Evolutionary conservation across 2,797 vertebrate species (phyloP).

Genomic region (Scolopax rusticola): DNA sequence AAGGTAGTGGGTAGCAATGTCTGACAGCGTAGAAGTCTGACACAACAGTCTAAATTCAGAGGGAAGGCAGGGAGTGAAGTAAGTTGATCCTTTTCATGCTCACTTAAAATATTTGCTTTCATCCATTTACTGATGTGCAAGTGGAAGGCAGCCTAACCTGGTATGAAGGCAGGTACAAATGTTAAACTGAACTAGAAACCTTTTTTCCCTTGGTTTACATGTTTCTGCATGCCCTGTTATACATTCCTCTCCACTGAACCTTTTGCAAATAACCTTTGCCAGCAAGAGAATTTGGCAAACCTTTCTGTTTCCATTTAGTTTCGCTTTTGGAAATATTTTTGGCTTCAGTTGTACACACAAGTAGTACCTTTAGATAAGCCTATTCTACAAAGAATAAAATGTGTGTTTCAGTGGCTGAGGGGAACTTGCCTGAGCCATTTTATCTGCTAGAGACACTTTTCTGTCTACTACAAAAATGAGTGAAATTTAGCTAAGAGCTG

Average conservation of each 20-base stretch:
- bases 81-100: not conserved
- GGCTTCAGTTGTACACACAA: not conserved
- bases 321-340: not conserved
- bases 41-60: not conserved
- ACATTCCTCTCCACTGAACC: not conserved
- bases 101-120: slow-evolving; percentile 18
- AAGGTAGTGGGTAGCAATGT: rapidly evolving
- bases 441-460: not conserved
- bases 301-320: not conserved
- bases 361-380: not conserved
- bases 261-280: not conserved
- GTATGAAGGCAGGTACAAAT: not conserved
- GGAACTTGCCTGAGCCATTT: not conserved
- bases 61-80: not conserved
- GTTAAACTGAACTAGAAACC: not conserved
- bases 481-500: not conserved
- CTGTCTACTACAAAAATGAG: not conserved
- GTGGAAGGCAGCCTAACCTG: not conserved
- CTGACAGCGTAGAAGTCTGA: not conserved
- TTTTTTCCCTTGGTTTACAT: not conserved
- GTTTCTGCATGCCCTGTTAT: not conserved
- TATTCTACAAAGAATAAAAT: not conserved
- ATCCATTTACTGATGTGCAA: not conserved
- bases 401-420: not conserved
- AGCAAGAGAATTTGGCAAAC: not conserved